Evolutionary conservation across 2,113 vertebrate genomes (phyloP).

Genomic region (Ranitomeya imitator): DNA sequence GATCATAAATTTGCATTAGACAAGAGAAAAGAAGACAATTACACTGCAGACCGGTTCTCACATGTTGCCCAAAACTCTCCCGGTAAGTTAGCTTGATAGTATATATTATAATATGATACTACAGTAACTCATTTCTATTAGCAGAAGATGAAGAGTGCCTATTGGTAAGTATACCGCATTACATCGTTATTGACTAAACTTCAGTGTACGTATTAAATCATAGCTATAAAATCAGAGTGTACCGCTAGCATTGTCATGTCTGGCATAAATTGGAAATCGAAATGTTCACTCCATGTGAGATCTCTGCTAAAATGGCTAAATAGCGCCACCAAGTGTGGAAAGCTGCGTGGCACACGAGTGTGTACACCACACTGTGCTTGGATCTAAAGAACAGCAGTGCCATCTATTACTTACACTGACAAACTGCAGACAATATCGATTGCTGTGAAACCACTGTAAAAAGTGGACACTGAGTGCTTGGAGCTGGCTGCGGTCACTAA

Average conservation of each 20-base stretch:
- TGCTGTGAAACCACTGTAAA: not conserved
- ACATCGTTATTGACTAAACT: not conserved
- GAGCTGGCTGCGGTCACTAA: no score
- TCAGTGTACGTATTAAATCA: not conserved
- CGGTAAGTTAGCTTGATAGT: not conserved
- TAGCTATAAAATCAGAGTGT: not conserved
- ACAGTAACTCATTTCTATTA: not conserved
- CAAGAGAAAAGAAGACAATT: not conserved
- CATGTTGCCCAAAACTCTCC: not conserved
- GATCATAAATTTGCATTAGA: not conserved
- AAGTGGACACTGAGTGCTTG: not conserved
- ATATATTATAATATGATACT: not conserved
- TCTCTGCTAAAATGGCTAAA: constrained; percentile 59
- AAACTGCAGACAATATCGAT: not conserved
- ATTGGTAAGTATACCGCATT: not conserved
- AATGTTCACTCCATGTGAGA: not conserved
- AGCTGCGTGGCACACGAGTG: constrained; percentile 38
- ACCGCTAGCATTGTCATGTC: not conserved
- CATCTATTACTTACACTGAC: not conserved
- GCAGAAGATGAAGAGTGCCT: not conserved
- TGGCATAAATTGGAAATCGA: not conserved
- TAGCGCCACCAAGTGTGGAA: constrained; percentile 61
- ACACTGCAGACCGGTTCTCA: not conserved
- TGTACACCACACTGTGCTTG: not conserved
- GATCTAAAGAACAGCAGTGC: constrained; percentile 11